These are phyloP conservation scores for Dipodomys merriami DNA, from an alignment of 2,113 vertebrate species.

Conservation along the genomic window DNA sequence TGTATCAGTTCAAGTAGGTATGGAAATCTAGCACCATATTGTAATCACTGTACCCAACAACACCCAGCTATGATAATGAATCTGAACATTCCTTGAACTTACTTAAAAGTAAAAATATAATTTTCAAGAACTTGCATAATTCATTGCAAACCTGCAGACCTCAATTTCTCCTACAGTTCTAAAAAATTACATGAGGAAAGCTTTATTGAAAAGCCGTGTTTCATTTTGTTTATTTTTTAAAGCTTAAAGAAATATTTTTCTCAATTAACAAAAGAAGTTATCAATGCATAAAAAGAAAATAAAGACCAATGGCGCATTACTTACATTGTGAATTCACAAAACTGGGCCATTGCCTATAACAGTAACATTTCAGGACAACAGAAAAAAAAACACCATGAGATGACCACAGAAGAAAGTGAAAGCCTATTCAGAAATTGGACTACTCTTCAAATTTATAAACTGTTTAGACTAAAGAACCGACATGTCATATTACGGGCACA, in stretches of 20 bases:
- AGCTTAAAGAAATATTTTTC: no score
- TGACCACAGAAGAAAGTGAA: not conserved
- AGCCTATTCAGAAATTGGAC: not conserved
- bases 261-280: not conserved
- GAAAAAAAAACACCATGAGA: not conserved
- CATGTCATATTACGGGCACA: not conserved
- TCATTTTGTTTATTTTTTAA: no score
- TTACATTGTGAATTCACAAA: not conserved
- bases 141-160: not conserved
- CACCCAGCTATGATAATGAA: not conserved
- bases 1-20: not conserved
- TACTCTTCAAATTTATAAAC: not conserved
- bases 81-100: not conserved
- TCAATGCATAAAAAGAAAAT: constrained; percentile 31
- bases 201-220: constrained; percentile 1
- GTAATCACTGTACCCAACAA: not conserved
- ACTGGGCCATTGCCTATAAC: no score
- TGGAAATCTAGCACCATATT: not conserved
- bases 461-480: not conserved
- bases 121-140: not conserved
- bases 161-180: not conserved
- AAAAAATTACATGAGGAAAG: not conserved
- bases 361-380: not conserved
- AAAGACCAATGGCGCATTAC: not conserved
- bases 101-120: constrained; percentile 24